Base-by-base conservation (phyloP, 2,113 vertebrate species). In the Peromyscus leucopus region DNA sequence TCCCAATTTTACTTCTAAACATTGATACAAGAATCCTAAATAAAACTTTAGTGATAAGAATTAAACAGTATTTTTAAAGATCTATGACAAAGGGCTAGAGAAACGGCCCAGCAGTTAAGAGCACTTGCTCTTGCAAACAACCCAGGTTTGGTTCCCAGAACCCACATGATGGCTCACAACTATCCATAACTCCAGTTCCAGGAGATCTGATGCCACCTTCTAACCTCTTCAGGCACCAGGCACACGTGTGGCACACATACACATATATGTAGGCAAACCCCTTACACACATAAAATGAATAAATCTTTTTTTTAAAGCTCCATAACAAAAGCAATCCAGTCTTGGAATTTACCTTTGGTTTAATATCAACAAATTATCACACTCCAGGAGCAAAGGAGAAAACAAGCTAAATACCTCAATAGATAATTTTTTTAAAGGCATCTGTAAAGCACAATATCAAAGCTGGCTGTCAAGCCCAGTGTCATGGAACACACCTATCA, bases 31-130 rank as follows among this genome's bases (percentile, higher is more conserved):
- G 86, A 94, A 94, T 84, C 22, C 28, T 93, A 84, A 93, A 94
- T 93, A 78, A 93, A 94, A 61, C 21, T 71, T 48, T 80, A 76
- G 15, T n/a, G 88, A 91, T 76, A 33, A 79, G 93, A 89, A 95
- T 55, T 22, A 86, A 74, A 42, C 42, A 90, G 48, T 88, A 55
- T 88, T 93, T 91, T 93, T 78, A 24, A 82, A 83, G 33, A 75
- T 13, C 80, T 80, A 79, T 2, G 0, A 80, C 13, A n/a, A 74
- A 9, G 72, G 4, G 22, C n/a, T 42, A 74, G n/a, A 74, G 72
- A 74, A 74, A 74, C 4, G 9, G 72, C n/a, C n/a, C 71, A n/a
- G 71, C 71, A 39, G 17, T n/a, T n/a, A 39, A 21, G 71, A 72
- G 7, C 1, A 39, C 8, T 74, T 42, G n/a, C 4, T 39, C 71